Base-by-base conservation (phyloP, 30 jellyfish, hydroid and myxozoan species). In the Aurelia aurita region DNA sequence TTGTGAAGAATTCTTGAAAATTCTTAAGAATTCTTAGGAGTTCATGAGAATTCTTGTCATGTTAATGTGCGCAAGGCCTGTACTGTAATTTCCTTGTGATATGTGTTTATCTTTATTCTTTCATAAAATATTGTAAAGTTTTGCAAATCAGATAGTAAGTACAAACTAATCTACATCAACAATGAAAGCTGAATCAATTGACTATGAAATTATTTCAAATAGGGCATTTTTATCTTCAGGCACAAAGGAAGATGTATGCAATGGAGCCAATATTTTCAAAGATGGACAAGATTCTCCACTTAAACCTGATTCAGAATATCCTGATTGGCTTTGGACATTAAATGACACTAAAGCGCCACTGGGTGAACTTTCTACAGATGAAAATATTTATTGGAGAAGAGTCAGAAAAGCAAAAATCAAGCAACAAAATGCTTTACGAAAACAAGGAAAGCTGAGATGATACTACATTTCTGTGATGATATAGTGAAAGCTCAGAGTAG, bases 311-410 rank as follows among this genome's bases (percentile, higher is more conserved):
- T 79, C 89, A 51, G 98, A 85, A 20, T 91, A 91, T 62, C 98
- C 98, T 15, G 98, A 91, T 18, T 91, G 98, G 98, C 69, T 91
- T 19, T 85, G 96, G 98, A 78, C 54, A 15, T 51, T 91, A 65
- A 79, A 68, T 15, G 72, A 58, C 11, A 89, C 90, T 28, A 79
- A 82, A 27, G 44, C 55, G 7, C 91, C 89, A 10, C 59, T 91
- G 19, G 84, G 87, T 55, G 91, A 91, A 35, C 65, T 91, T 58
- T 74, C 98, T 6, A 74, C 58, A 29, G 95, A 79, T 58, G 98
- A 92, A 20, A 85, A 72, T 27, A 76, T 75, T 20, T 91, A 85
- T 58, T 86, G 89, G 87, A 85, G 91, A 70, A 63, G 94, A 60
- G 34, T 79, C 4, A 69, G 96, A 22, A 91, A 85, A 72, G 77